A percentile compares a stretch with the other conserved stretches of the same genome.
Evolutionary conservation across 2,888 invertebrate genomes (phyloP).

Genomic region (Oscheius myriophilus): DNA sequence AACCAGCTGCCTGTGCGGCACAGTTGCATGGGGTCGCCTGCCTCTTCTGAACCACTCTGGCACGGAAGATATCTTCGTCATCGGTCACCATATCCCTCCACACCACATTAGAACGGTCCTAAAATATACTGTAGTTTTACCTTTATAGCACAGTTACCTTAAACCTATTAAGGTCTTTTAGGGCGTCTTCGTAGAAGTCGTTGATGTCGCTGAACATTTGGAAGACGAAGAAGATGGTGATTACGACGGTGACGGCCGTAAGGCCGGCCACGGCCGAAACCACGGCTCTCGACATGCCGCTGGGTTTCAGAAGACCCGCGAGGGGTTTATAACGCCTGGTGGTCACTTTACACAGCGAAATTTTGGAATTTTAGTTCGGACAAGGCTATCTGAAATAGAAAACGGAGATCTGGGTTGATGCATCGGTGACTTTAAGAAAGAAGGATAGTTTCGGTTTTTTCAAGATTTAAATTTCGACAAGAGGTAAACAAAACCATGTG

Average conservation of each 20-base stretch:
- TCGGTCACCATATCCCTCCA: conserved; percentile 21
- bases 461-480: too few species aligned
- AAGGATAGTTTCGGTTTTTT: too few species aligned
- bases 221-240: conserved; percentile 23
- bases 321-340: conserved; percentile 2
- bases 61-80: conserved; percentile 4
- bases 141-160: conserved; percentile 2
- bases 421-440: too few species aligned
- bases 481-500: too few species aligned
- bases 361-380: background rate
- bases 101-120: conserved; percentile 13
- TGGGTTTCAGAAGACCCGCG: background rate
- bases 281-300: conserved; percentile 17
- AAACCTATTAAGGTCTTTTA: conserved; percentile 13
- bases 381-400: too few species aligned
- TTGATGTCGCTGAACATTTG: conserved; percentile 27
- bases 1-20: too few species aligned
- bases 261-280: conserved; percentile 16
- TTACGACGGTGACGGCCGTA: conserved; percentile 17
- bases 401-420: too few species aligned
- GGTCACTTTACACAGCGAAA: conserved; percentile 21
- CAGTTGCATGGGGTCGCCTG: background rate
- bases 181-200: conserved; percentile 25
- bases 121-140: background rate
- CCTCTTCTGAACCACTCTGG: background rate